phyloP scores from a whole-genome alignment of 2,888 invertebrate species.

The Coenonympha arcania region DNA sequence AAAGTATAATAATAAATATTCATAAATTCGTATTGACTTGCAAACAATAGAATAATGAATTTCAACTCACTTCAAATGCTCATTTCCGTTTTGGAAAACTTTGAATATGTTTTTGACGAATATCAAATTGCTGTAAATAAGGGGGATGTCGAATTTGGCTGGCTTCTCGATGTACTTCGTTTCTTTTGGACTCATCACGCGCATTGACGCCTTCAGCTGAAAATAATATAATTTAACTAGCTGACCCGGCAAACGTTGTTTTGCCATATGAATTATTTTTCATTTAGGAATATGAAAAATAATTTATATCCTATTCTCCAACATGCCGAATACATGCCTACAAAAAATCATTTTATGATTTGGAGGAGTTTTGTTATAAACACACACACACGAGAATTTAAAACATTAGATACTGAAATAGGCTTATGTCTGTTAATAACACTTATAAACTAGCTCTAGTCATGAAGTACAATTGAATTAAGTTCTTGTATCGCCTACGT shows the following conservation, averaged over 20 bases:
- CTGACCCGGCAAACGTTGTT: no score
- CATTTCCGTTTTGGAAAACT: constrained; percentile 47
- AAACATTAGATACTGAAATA: no score
- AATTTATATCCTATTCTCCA: neutral
- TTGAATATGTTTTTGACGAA: constrained; percentile 58
- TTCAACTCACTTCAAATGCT: constrained; percentile 58
- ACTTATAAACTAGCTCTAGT: no score
- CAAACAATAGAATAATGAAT: constrained; percentile 18
- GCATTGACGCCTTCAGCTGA: constrained; percentile 62
- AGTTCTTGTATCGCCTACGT: no score
- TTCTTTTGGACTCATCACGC: constrained; percentile 58
- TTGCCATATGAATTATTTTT: no score
- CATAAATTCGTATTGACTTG: constrained; percentile 12
- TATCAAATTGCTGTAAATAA: constrained; percentile 60
- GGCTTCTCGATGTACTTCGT: constrained; percentile 57
- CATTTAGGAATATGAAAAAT: no score
- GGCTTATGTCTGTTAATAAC: no score
- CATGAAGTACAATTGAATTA: no score
- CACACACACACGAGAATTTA: no score
- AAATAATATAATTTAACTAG: constrained; percentile 27
- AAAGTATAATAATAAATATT: constrained; percentile 11
- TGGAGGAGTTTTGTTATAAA: no score
- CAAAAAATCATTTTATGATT: no score
- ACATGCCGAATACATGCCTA: no score
- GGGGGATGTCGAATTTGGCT: constrained; percentile 59